These are phyloP conservation scores for Aegotheles bennettii DNA, from an alignment of 2,113 vertebrate genomes.

Conservation along the genomic window DNA sequence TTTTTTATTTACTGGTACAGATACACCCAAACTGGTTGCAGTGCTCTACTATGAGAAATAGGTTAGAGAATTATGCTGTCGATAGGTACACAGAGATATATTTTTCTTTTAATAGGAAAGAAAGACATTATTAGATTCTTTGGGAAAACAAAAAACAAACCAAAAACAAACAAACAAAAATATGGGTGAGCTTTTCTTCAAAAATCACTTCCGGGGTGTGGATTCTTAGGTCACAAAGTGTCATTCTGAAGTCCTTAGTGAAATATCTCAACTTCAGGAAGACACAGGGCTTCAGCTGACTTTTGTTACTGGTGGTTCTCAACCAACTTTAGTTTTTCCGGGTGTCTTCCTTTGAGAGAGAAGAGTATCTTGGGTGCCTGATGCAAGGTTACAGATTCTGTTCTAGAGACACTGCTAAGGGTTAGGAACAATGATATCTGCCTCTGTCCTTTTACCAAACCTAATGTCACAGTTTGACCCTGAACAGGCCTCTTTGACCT, in stretches of 20 bases:
- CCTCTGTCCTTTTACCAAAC: neutral
- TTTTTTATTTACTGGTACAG: neutral
- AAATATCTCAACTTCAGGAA: neutral
- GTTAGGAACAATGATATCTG: neutral
- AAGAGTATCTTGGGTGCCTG: neutral
- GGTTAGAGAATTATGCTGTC: neutral
- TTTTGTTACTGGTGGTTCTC: neutral
- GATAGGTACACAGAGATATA: neutral
- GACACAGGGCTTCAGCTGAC: neutral
- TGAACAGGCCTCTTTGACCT: neutral
- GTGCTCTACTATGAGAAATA: neutral
- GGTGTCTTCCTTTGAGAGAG: neutral
- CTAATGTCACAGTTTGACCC: neutral
- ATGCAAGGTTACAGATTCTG: fast-evolving
- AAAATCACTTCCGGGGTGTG: neutral
- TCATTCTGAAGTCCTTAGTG: neutral
- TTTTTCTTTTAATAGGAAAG: neutral
- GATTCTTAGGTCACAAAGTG: neutral
- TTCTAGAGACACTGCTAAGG: neutral
- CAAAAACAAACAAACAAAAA: neutral
- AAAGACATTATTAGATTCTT: neutral
- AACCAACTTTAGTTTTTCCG: neutral
- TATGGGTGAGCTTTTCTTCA: neutral
- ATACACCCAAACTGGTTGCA: neutral
- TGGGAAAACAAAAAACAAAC: too few relatives aligned